Evolutionary conservation across 2,888 invertebrate genomes (phyloP), one percentile per base, ranked within the genome.

Genomic region (Serripes groenlandicus): DNA sequence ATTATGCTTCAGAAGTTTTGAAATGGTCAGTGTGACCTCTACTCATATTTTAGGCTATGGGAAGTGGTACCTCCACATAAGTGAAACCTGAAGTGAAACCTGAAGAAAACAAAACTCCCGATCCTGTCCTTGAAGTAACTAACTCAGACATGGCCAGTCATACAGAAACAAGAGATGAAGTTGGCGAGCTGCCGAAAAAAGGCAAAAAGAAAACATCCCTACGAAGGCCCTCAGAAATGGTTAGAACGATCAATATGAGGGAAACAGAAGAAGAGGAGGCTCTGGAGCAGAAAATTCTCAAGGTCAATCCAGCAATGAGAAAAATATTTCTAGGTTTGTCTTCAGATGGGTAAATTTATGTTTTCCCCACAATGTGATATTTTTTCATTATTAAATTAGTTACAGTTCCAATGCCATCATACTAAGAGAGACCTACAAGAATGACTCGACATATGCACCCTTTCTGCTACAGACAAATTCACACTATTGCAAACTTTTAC

Each of bases 241-340:
- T 82, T 4, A 62, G 75, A 21, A 69, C 69, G 1, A 18, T 82
- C 11, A 56, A 42, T 9, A 75, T 71, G 32, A 54, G 70, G 23
- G 42, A 79, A 15, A 52, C 58, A 49, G 52, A 75, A 21, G 34
- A 54, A 18, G 75, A 79, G 42, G 32, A 68, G 5, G 78, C 75
- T 68, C 60, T 79, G 7, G 79, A 83, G n/a, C 54, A 72, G 21
- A 75, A 73, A 69, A 49, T 35, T 42, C 34, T 83, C 1, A 23
- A 37, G 32, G 56, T 60, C 15, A 54, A 54, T 35, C 76, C 76
- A 23, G 64, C 18, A 23, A 56, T 83, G 52, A 80, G 69, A 30
- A 64, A 56, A 26, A 74, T 80, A 4, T 77, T 83, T 64, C 54
- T 70, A 34, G 81, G 71, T 54, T 23, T 15, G n/a, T n/a, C n/a